Conservation (phyloP, 1,140 invertebrate species). For the Chironomus striatipennis region DNA sequence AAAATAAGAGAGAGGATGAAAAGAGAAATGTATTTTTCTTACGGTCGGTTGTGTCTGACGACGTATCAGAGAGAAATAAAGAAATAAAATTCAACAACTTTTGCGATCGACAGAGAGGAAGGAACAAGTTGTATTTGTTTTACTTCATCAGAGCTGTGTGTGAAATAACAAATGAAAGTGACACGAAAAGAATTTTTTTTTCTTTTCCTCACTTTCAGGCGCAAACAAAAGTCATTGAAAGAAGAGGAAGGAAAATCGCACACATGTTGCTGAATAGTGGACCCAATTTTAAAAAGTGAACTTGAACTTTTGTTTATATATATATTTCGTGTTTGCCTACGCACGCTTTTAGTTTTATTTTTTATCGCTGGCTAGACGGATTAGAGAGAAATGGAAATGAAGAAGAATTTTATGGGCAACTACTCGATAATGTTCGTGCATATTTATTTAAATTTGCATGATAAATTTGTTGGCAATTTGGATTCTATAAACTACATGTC, state of each 20-base stretch:
- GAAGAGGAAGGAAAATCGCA: neutral
- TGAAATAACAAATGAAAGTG: neutral
- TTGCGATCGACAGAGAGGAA: too few species aligned
- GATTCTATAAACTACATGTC: too few species aligned
- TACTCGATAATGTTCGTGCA: too few species aligned
- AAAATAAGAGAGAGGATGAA: too few species aligned
- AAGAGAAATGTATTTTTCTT: neutral
- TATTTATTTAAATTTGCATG: too few species aligned
- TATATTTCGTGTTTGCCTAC: neutral
- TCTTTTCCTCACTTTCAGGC: neutral
- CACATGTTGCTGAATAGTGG: neutral
- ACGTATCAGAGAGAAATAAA: neutral
- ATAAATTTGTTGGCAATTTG: too few species aligned
- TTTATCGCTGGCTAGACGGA: neutral
- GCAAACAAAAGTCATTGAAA: neutral
- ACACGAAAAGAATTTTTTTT: neutral
- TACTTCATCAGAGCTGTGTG: too few species aligned
- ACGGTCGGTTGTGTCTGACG: neutral
- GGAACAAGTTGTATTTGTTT: too few species aligned
- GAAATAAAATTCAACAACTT: too few species aligned
- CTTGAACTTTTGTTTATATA: slow-evolving; percentile 14
- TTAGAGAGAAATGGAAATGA: neutral
- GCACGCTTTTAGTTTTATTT: neutral
- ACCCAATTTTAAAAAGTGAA: neutral
- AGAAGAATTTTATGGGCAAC: neutral